These are phyloP conservation scores for Prunella himalayana DNA, from an alignment of 2,113 vertebrate species.

Conservation along the genomic window DNA sequence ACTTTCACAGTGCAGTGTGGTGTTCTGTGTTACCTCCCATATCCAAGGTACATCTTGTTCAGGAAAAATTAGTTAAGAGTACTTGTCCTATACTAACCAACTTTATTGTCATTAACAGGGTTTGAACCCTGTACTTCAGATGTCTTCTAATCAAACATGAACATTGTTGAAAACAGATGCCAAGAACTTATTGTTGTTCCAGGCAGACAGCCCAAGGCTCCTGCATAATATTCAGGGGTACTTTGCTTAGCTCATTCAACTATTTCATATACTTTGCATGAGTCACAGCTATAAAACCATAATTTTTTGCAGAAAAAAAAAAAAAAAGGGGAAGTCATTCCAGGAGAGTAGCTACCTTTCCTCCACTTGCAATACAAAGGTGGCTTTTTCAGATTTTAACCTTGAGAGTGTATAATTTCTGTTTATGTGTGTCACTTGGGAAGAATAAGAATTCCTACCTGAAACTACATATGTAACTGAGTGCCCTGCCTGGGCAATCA, in stretches of 20 bases:
- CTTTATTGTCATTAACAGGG: not conserved
- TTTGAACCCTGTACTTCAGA: not conserved
- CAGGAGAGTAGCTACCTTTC: not conserved
- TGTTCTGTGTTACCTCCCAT: not conserved
- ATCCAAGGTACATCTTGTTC: not conserved
- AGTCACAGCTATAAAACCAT: not conserved
- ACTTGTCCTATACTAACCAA: not conserved
- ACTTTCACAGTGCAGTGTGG: not conserved
- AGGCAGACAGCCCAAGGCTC: not conserved
- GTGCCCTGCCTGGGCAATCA: not conserved
- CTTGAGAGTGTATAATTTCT: not conserved
- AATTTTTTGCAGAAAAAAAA: not conserved
- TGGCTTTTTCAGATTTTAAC: not conserved
- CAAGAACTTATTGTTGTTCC: not conserved
- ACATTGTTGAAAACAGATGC: not conserved
- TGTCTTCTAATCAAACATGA: not conserved
- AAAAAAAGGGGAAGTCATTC: not conserved
- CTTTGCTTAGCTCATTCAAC: not conserved
- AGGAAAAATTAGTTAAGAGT: not conserved
- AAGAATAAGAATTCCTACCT: not conserved
- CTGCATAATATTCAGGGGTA: not conserved
- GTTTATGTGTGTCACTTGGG: not conserved
- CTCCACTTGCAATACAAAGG: not conserved
- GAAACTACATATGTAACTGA: not conserved
- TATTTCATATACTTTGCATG: not conserved